Evolutionary conservation across 2,888 invertebrate species (phyloP), one percentile per base, ranked within the genome.

Genomic region (Eretmocerus hayati): DNA sequence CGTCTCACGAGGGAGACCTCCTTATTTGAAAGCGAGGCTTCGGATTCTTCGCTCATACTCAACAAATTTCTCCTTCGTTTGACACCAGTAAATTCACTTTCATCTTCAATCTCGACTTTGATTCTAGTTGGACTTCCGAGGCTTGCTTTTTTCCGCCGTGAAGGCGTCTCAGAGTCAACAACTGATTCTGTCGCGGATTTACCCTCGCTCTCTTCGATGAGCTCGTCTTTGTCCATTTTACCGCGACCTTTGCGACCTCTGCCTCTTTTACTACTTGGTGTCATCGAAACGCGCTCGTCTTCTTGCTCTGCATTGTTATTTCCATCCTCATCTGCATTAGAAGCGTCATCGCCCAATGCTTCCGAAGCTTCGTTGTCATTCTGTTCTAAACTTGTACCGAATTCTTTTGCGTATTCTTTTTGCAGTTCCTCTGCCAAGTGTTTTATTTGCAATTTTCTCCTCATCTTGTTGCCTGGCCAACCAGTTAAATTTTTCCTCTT

Each of bases 401-500:
- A 20, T 19, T 16, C 18, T 19, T 60, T 58, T 16, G 51, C 61
- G 15, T 59, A 59, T 42, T 63, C 69, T 59, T 59, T 72, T 36
- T 59, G 57, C 36, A 56, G 50, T 33, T 59, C 55, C 21, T 48
- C 54, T 36, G 35, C 30, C 44, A 54, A 38, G n/a, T 59, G 57
- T 31, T 63, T 64, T 0, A 52, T 44, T 23, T 60, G 60, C 16
- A 64, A 42, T 52, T 65, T 66, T 44, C 63, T 64, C 19, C 62
- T 59, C 50, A 67, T 65, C 49, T 67, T 67, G 32, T 66, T 72
- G 2, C 71, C 67, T 0, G 90, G 90, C 90, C 90, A 90, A 8
- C 90, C 90, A 0, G 90, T 90, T 52, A 81, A 76, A 69, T 89
- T 89, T 67, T 67, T 81, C 79, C 65, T 81, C 81, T 67, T 81